Percentiles rank a stretch among this genome's conserved stretches.
These are phyloP conservation scores for Lipophrys pholis DNA, from an alignment of 2,113 vertebrate species.

Conservation along the genomic window DNA sequence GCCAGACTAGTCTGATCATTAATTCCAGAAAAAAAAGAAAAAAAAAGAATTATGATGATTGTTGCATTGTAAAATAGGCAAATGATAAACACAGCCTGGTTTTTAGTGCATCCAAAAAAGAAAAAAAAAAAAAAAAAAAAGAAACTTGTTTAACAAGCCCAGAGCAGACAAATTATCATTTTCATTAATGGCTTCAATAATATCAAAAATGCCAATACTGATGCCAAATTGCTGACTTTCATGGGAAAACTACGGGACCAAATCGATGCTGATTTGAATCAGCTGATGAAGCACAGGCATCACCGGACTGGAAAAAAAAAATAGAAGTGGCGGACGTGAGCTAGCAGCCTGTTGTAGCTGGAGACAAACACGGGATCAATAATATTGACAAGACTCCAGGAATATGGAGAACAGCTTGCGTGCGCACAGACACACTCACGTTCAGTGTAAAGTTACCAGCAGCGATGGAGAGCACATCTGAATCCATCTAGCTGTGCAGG, in stretches of 20 bases:
- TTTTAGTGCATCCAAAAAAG: no score
- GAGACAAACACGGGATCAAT: conserved; percentile 38
- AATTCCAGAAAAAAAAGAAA: conserved; percentile 26
- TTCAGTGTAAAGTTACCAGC: background rate
- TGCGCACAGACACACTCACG: background rate
- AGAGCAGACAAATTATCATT: background rate
- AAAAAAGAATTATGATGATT: background rate
- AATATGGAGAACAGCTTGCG: conserved; percentile 7
- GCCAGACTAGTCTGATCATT: conserved; percentile 30
- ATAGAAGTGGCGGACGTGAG: conserved; percentile 3
- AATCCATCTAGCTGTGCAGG: conserved; percentile 14
- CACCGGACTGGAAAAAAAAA: background rate
- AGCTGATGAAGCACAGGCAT: conserved; percentile 36
- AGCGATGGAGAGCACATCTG: conserved; percentile 2
- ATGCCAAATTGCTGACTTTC: conserved; percentile 41
- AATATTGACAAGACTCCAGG: conserved; percentile 33
- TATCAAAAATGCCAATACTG: conserved; percentile 25
- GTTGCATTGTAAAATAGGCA: conserved; percentile 1
- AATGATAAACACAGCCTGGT: no score
- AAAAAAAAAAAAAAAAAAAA: background rate
- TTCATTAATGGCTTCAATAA: conserved; percentile 4
- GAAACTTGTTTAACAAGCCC: background rate
- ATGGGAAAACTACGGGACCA: conserved; percentile 6
- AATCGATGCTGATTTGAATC: conserved; percentile 57
- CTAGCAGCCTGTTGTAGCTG: background rate